Base-by-base conservation (phyloP, 2,797 vertebrate species). In the Pteronotus mesoamericanus region DNA sequence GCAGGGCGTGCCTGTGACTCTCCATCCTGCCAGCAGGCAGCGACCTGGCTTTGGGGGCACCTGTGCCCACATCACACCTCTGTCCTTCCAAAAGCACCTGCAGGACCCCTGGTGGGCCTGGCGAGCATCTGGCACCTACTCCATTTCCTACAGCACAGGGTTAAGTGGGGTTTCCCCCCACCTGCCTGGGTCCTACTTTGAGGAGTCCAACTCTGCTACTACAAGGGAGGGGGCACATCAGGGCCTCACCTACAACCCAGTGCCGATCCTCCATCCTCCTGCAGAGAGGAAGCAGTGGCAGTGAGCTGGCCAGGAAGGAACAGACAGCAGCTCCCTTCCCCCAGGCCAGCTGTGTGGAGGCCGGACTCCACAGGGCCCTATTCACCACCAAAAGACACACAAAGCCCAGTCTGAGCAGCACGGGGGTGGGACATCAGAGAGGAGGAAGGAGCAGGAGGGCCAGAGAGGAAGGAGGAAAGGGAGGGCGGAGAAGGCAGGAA, bases 331-430 rank as follows among this genome's bases (percentile, higher is more conserved):
- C 46, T 64, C 95, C 93, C 90, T 69, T 69, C 85, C 89, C 91
- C 94, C 77, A 66, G 71, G 68, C 88, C 96, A 97, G 97, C 96
- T 97, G 91, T 74, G 66, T 22, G 77, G 72, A 94, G 88, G 86
- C 37, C 34, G 22, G 87, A 64, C 46, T 66, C 85, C 85, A 92
- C 44, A 96, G 92, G 69, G 75, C 79, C 90, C 96, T 86, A 94
- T 96, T 97, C 95, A 96, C 85, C 66, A 55, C 68, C 2, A 5
- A 19, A 48, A 72, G 22, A 80, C 85, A 88, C 44, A 97, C 92
- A 97, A 96, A 96, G 96, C 95, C 61, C 32, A 89, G 86, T 96
- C 80, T 96, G 74, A 97, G 87, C 53, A 80, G 57, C 44, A 18
- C 0, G 3, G 77, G 95, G 84, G 87, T 68, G 48, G 71, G 11